Evolutionary conservation across 2,888 invertebrate species (phyloP), one percentile per base, ranked within the genome.

Genomic region (Thera obeliscata): DNA sequence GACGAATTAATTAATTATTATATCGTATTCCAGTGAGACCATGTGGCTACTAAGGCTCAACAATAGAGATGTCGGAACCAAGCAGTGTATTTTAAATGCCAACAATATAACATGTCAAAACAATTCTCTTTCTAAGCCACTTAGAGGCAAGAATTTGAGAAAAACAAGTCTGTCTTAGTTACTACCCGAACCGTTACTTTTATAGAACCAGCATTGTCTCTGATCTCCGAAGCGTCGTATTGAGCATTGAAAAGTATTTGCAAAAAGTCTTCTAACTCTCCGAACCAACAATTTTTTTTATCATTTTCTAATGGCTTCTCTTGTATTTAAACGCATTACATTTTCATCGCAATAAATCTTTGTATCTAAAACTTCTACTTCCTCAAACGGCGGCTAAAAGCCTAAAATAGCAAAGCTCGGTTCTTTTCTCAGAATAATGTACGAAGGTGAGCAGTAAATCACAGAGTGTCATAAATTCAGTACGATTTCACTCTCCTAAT

Each of bases 381-480:
- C 56, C 48, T 68, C 57, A 68, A 68, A 68, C 46, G 50, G 55
- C 9, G 62, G 36, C 57, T 55, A 55, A 60, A 58, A 56, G 62
- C 22, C 57, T 55, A 55, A 60, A 58, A 56, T 56, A 52, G 22
- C 66, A 63, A 9, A 60, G 61, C 60, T 58, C 49, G 36, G 52
- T 69, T 69, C 69, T 61, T 69, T 67, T 61, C 60, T 69, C 35
- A 52, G 50, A 67, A 73, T 56, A 61, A 61, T 49, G 67, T 66
- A 64, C 58, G 67, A 60, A 65, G 65, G 66, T 43, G 46, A 58
- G 74, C 76, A 66, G 78, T 85, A 85, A 85, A 84, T 85, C 86
- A 85, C 74, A 72, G 66, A 64, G 71, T 76, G 82, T 82, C 82
- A 82, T 83, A 83, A 84, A 82, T 83, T 78, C 73, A 72, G 75